Evolutionary conservation across 2,113 vertebrate species (phyloP).

Genomic region (Pardalotus punctatus): DNA sequence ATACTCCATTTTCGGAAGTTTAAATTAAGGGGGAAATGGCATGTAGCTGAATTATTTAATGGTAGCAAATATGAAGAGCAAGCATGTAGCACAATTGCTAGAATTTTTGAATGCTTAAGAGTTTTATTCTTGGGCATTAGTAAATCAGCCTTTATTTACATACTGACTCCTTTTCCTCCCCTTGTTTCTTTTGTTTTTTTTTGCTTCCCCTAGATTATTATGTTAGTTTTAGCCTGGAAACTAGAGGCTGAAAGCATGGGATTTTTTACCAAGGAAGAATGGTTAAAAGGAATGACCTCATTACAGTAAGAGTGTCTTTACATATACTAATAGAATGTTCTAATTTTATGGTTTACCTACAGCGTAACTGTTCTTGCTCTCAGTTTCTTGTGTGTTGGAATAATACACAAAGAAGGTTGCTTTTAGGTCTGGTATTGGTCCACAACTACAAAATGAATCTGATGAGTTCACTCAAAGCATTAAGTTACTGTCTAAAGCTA

Average conservation of each 20-base stretch:
- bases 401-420: not conserved
- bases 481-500: not conserved
- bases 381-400: not conserved
- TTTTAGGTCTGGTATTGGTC: not conserved
- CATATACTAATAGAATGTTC: not conserved
- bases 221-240: constrained; percentile 98
- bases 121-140: not conserved
- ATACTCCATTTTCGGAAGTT: not conserved
- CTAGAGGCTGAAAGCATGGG: constrained; percentile 96
- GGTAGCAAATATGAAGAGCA: not conserved
- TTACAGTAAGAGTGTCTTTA: constrained; percentile 86
- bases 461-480: not conserved
- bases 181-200: not conserved
- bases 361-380: not conserved
- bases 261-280: constrained; percentile 98
- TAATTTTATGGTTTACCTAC: not conserved
- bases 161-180: constrained; percentile 12
- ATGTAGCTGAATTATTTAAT: not conserved
- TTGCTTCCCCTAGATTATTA: constrained; percentile 82
- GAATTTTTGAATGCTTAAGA: not conserved
- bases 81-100: not conserved
- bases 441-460: not conserved
- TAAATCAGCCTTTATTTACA: not conserved
- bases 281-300: constrained; percentile 95
- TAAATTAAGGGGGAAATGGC: not conserved